These are phyloP conservation scores for Drosophila lacertosa DNA, from an alignment of 1,140 invertebrate genomes.

Conservation along the genomic window DNA sequence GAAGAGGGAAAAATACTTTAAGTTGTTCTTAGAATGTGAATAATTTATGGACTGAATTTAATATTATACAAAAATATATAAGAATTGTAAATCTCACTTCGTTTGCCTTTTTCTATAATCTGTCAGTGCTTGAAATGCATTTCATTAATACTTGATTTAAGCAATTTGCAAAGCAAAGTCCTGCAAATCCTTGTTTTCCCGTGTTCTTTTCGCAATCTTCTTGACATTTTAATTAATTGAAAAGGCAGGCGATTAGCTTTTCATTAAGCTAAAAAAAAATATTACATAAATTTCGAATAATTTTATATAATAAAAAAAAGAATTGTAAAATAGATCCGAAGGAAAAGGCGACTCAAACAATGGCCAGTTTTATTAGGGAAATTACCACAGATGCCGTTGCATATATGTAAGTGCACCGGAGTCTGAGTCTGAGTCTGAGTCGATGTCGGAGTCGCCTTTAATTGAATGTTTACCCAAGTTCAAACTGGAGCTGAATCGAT, in stretches of 20 bases:
- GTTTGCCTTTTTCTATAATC: conserved; percentile 33
- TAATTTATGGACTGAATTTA: too few relatives aligned
- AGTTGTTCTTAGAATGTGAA: too few relatives aligned
- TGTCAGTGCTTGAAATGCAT: conserved; percentile 54
- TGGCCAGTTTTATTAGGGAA: background rate
- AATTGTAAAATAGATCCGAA: background rate
- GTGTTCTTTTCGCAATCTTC: background rate
- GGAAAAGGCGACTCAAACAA: background rate
- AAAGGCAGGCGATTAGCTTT: background rate
- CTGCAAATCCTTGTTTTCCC: background rate
- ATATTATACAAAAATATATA: too few relatives aligned
- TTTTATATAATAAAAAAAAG: too few relatives aligned
- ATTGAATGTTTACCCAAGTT: background rate
- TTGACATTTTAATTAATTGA: background rate
- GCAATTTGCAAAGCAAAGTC: background rate
- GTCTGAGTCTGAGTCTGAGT: too few relatives aligned
- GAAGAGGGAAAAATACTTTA: too few relatives aligned
- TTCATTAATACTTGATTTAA: conserved; percentile 64
- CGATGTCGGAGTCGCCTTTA: background rate
- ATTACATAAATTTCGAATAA: too few relatives aligned
- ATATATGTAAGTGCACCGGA: background rate
- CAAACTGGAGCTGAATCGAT: background rate
- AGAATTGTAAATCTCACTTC: too few relatives aligned
- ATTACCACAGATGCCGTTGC: background rate
- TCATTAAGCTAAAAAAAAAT: too few relatives aligned